Conservation (phyloP, 2,113 vertebrate genomes). For the Lichenostomus cassidix region DNA sequence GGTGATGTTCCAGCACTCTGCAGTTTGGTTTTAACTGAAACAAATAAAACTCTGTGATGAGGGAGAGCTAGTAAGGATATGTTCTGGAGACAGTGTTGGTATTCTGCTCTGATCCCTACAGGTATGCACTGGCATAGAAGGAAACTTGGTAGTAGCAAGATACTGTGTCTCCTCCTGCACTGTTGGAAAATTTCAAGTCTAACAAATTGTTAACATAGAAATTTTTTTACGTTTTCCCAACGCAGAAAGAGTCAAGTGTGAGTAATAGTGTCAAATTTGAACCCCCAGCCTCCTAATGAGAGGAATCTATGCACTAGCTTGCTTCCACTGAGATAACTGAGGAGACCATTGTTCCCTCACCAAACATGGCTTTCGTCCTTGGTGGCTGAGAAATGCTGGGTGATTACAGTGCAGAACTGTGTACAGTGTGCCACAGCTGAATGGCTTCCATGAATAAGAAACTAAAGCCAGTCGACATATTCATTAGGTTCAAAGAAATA, state of each 20-base stretch:
- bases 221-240: not conserved
- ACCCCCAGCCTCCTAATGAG: not conserved
- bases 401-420: constrained; percentile 33
- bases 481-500: constrained; percentile 63
- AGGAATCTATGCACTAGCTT: not conserved
- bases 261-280: not conserved
- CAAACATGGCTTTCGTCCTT: not conserved
- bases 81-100: accelerated
- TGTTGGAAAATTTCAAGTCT: not conserved
- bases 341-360: constrained; percentile 13
- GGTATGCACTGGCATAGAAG: not conserved
- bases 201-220: not conserved
- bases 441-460: constrained; percentile 63
- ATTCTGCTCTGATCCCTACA: not conserved
- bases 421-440: constrained; percentile 59
- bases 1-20: not conserved
- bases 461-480: constrained; percentile 24
- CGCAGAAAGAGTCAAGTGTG: not conserved
- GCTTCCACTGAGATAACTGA: not conserved
- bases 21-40: not conserved
- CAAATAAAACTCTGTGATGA: not conserved
- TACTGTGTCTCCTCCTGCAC: not conserved
- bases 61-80: not conserved
- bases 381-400: constrained; percentile 10
- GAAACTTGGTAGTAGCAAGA: not conserved